Base-by-base conservation (phyloP, 2,888 invertebrate genomes). In the Acheta domesticus region DNA sequence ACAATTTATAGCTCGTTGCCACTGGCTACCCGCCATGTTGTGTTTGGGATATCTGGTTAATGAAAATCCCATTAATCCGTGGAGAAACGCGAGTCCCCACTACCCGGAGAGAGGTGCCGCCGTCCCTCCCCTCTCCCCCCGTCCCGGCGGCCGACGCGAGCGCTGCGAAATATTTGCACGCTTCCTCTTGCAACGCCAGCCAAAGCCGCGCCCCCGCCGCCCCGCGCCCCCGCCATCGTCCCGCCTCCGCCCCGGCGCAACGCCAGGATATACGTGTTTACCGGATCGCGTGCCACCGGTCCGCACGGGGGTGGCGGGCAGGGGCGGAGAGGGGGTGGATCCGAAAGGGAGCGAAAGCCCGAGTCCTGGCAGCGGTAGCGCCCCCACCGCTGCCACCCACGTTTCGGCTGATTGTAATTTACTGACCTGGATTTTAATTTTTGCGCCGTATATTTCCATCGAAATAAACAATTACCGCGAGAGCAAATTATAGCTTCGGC, bases 391-490 rank as follows among this genome's bases (percentile, higher is more conserved):
- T 1, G 62, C 14, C 16, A 16, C 62, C 62, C 62, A 8, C 62
- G 62, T 16, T 62, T 62, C 62, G 62, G 62, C 62, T 62, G 14
- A 62, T 62, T 62, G 62, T 62, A 62, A 62, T 62, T 62, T 62
- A 62, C 62, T 19, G 62, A 14, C n/a, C 62, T 19, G 62, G 62
- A 62, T 62, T 62, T 62, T 62, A 62, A 62, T 62, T 62, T 62
- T 62, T 62, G 62, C 62, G 14, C 62, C 62, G n/a, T 62, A 62
- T 62, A 62, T 62, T 62, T n/a, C 62, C 62, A n/a, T n/a, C 62
- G 62, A 62, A 62, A 62, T 62, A 62, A 62, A 62, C 62, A 62
- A 62, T 62, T 19, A 62, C n/a, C 62, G 62, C 62, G n/a, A 62
- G n/a, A 14, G n/a, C 62, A 62, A 62, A 62, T 62, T 62, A 62